Evolutionary conservation across 2,888 invertebrate genomes (phyloP), one percentile per base, ranked within the genome.

Genomic region (Pilophorus perplexus): DNA sequence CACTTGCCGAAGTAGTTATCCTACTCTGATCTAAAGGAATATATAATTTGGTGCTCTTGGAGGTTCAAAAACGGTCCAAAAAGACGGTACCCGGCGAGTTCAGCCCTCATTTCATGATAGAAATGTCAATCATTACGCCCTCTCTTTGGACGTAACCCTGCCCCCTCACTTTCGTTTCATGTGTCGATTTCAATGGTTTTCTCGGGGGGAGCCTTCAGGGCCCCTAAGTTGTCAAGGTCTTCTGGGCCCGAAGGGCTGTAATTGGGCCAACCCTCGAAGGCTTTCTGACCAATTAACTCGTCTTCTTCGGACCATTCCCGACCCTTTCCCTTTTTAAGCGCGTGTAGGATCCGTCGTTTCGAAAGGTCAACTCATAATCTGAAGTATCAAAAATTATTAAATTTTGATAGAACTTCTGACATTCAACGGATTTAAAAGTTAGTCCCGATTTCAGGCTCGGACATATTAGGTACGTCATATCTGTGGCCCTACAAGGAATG

Each of bases 311-410:
- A 22, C 46, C 23, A 23, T 12, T n/a, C 25, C 25, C 22, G 4
- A 20, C 10, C 46, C 46, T 46, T 46, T 46, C 46, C 46, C 46
- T 46, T 46, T 46, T 46, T 46, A 22, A 46, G 23, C 22, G 23
- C 46, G 46, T 46, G 46, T 23, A 46, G 46, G 46, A 12, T 14
- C 12, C 25, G 22, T 5, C n/a, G 46, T 8, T 23, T 10, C 23
- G 23, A 46, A 46, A 46, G 46, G 46, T 46, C 25, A 46, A 46
- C 46, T 46, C 46, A 46, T 23, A 46, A 23, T 46, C n/a, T 46
- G 46, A 46, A n/a, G n/a, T 46, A 46, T 46, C 25, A 46, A 25
- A 46, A 46, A 46, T n/a, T n/a, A n/a, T n/a, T n/a, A n/a, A n/a
- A n/a, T n/a, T n/a, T n/a, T n/a, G n/a, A 25, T 25, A 46, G 46